Conservation (phyloP, 2,888 invertebrate species). For the Tetheella fluctuosa region DNA sequence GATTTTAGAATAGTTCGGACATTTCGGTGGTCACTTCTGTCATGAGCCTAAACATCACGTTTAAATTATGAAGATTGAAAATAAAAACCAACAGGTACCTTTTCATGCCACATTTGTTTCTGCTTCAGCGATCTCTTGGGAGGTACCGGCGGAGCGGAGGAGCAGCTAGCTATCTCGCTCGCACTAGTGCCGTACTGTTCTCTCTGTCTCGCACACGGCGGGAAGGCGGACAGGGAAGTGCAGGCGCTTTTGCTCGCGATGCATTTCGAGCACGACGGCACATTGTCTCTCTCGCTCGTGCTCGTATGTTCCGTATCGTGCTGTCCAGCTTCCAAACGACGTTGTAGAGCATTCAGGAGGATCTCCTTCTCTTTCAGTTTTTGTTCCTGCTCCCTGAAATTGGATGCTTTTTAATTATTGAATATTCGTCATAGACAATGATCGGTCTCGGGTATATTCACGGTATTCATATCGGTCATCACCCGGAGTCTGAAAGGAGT, state of each 20-base stretch:
- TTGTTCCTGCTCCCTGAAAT: conserved; percentile 57
- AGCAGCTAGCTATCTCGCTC: conserved; percentile 51
- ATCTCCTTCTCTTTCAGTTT: conserved; percentile 56
- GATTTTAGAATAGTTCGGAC: too few relatives aligned
- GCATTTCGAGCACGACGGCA: conserved; percentile 38
- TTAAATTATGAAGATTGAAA: too few relatives aligned
- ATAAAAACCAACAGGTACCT: too few relatives aligned
- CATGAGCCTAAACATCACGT: too few relatives aligned
- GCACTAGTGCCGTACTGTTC: conserved; percentile 29
- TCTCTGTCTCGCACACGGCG: conserved; percentile 26
- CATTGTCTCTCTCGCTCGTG: conserved; percentile 31
- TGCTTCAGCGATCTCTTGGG: conserved; percentile 42
- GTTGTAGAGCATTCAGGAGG: conserved; percentile 43
- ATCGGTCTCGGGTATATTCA: too few relatives aligned
- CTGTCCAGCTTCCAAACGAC: conserved; percentile 31
- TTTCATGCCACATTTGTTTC: too few relatives aligned
- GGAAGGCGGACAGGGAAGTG: conserved; percentile 31
- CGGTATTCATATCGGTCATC: too few relatives aligned
- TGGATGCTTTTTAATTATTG: not conserved
- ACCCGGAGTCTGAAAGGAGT: too few relatives aligned
- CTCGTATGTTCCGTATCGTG: conserved; percentile 21
- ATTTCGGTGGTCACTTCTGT: too few relatives aligned
- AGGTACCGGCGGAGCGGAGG: conserved; percentile 49
- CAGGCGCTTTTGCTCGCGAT: conserved; percentile 24
- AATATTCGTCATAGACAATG: too few relatives aligned